phyloP scores from a whole-genome alignment of 1,140 invertebrate species.

The Polypedilum vanderplanki region DNA sequence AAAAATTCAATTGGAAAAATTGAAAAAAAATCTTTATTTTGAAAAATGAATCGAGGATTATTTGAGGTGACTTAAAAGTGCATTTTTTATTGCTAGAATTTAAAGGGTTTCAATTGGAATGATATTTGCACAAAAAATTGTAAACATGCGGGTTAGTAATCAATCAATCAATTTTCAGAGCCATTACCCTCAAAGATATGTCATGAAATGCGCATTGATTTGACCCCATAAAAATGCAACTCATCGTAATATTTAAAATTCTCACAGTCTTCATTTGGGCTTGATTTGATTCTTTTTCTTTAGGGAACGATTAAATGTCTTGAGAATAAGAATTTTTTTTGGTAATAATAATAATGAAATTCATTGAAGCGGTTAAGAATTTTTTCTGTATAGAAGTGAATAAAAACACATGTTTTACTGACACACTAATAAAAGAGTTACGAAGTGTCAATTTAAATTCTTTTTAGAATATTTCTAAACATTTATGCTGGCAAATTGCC shows the following conservation, averaged over 20 bases:
- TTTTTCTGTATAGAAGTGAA: neutral
- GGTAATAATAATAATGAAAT: neutral
- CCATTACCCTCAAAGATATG: neutral
- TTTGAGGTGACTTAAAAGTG: neutral
- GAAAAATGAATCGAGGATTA: neutral
- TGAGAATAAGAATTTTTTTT: neutral
- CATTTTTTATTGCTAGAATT: neutral
- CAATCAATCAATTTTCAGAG: neutral
- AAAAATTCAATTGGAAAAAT: too few relatives aligned
- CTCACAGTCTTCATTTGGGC: slow-evolving; percentile 16
- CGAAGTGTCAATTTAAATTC: neutral
- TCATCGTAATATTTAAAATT: neutral
- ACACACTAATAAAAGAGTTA: neutral
- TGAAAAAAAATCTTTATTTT: neutral
- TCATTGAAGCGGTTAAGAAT: neutral
- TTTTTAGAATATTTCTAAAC: neutral
- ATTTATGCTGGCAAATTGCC: neutral
- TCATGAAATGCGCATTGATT: neutral
- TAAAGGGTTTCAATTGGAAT: neutral
- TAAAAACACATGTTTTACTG: neutral
- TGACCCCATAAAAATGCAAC: neutral
- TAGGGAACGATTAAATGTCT: neutral
- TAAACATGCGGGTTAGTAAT: neutral
- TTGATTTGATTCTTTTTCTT: slow-evolving; percentile 6
- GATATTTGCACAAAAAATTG: neutral